Evolutionary conservation across 2,797 vertebrate species (phyloP).

Genomic region (Semotilus atromaculatus): DNA sequence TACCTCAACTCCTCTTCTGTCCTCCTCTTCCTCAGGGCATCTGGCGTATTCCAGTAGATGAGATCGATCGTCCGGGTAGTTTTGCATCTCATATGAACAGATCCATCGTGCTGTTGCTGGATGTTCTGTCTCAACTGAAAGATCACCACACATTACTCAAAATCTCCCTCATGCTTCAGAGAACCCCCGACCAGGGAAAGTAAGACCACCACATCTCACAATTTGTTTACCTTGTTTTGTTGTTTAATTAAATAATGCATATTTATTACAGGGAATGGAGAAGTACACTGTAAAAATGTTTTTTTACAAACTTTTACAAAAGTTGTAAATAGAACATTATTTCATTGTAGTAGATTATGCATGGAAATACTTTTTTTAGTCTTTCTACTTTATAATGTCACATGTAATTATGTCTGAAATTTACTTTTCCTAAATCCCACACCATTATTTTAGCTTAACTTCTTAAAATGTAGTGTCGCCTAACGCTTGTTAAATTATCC

Average conservation of each 20-base stretch:
- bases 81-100: conserved; percentile 99
- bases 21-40: conserved; percentile 84
- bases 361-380: neutral
- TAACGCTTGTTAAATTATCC: neutral
- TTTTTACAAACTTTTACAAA: too few relatives aligned
- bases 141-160: conserved; percentile 95
- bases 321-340: neutral
- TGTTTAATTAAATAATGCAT: neutral
- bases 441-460: neutral
- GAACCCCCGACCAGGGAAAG: conserved; percentile 99
- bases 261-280: neutral
- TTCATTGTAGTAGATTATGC: neutral
- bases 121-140: conserved; percentile 92
- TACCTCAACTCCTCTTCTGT: neutral
- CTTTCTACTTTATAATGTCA: neutral
- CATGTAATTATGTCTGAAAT: neutral
- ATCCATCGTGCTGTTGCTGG: conserved; percentile 93
- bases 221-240: conserved; percentile 22
- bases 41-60: conserved; percentile 99
- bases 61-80: conserved; percentile 98
- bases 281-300: neutral
- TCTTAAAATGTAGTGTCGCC: neutral
- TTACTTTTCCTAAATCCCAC: neutral
- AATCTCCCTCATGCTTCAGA: conserved; percentile 97
- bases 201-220: conserved; percentile 70